phyloP scores from a whole-genome alignment of 2,888 invertebrate species.

The Nesidiocoris tenuis region DNA sequence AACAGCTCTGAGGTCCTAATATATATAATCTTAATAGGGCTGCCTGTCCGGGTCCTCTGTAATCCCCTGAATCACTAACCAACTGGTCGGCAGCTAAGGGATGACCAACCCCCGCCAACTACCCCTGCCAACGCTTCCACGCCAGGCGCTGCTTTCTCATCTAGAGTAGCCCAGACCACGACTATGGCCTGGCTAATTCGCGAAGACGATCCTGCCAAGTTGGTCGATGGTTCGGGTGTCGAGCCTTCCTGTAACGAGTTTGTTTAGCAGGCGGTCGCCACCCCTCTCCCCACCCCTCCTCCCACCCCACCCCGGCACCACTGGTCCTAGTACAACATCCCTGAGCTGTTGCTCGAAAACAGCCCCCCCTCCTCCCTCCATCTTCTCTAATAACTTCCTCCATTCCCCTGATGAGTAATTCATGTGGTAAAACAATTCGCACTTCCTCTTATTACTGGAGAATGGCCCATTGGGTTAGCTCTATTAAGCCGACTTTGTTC shows the following conservation, averaged over 20 bases:
- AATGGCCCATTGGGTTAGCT: too few relatives aligned
- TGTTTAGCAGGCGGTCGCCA: not conserved
- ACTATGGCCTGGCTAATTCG: not conserved
- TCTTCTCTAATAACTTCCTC: not conserved
- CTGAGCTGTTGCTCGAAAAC: not conserved
- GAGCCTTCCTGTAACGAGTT: not conserved
- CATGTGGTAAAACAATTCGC: too few relatives aligned
- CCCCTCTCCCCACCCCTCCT: too few relatives aligned
- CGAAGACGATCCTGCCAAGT: not conserved
- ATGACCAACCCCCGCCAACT: not conserved
- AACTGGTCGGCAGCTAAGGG: not conserved
- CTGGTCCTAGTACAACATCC: not conserved
- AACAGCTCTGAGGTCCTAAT: too few relatives aligned
- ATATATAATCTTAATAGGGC: not conserved
- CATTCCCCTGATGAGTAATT: too few relatives aligned
- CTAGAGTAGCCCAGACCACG: not conserved
- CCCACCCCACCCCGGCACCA: too few relatives aligned
- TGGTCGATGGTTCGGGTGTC: not conserved
- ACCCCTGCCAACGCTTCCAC: too few relatives aligned
- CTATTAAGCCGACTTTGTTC: too few relatives aligned
- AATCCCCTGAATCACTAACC: not conserved
- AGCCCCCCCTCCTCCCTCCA: not conserved
- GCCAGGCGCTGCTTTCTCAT: too few relatives aligned
- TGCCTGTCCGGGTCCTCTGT: not conserved
- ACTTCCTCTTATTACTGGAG: too few relatives aligned